These are phyloP conservation scores for Sigmodon hispidus DNA, from an alignment of 2,113 vertebrate genomes.

Conservation along the genomic window DNA sequence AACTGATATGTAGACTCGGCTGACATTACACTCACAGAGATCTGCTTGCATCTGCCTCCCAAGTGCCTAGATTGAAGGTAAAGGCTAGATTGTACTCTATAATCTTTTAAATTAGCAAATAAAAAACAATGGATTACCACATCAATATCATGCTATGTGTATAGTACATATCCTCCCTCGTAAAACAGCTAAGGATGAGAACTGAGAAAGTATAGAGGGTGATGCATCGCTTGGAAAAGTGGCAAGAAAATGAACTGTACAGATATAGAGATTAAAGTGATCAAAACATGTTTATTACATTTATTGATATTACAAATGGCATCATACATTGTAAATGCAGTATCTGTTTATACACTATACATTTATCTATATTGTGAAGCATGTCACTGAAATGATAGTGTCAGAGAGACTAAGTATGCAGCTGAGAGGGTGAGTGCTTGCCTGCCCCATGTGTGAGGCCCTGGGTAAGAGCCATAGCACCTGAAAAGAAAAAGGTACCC, in stretches of 20 bases:
- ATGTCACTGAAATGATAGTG: background rate
- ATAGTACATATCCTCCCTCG: background rate
- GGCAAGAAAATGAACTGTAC: background rate
- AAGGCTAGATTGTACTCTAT: background rate
- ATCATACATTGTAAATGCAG: slow-evolving; percentile 8
- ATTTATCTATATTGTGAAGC: background rate
- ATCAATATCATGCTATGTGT: background rate
- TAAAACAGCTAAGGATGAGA: too few relatives aligned
- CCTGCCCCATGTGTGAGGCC: background rate
- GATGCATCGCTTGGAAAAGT: background rate
- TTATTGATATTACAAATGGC: background rate
- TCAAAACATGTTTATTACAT: slow-evolving; percentile 26
- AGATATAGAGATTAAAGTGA: background rate
- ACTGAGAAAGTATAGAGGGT: background rate
- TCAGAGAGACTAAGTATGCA: background rate
- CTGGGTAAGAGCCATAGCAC: background rate
- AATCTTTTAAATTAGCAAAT: background rate
- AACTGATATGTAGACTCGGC: background rate
- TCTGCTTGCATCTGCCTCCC: background rate
- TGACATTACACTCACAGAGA: background rate
- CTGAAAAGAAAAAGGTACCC: background rate
- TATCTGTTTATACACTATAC: background rate
- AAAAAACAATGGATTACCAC: background rate
- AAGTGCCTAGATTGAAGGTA: background rate
- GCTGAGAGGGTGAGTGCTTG: background rate